Conservation (phyloP, 2,888 invertebrate genomes). For the Deilephila elpenor region DNA sequence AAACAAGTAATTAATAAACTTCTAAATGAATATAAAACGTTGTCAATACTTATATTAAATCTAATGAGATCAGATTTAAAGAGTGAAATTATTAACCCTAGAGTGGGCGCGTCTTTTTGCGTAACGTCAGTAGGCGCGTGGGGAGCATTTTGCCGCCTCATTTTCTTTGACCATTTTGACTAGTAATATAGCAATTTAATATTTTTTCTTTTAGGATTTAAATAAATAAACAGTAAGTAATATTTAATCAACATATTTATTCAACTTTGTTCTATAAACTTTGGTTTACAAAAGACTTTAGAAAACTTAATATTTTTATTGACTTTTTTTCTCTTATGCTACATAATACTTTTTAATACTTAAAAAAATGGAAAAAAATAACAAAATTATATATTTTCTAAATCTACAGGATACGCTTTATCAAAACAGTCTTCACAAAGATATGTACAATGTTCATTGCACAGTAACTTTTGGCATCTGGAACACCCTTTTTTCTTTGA, state of each 20-base stretch:
- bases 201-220: no score
- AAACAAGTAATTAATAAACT: background rate
- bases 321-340: slow-evolving; percentile 1
- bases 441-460: slow-evolving; percentile 1
- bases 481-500: background rate
- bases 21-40: background rate
- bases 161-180: no score
- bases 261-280: background rate
- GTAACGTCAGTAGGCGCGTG: no score
- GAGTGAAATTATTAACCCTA: background rate
- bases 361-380: background rate
- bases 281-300: slow-evolving; percentile 1
- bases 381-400: slow-evolving; percentile 1
- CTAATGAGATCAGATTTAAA: background rate
- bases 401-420: slow-evolving; percentile 1
- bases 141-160: no score
- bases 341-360: slow-evolving; percentile 1
- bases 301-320: background rate
- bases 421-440: background rate
- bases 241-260: no score
- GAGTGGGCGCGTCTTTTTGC: no score
- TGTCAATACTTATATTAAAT: background rate
- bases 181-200: no score
- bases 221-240: no score
- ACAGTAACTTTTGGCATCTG: background rate